These are phyloP conservation scores for Hirtodrosophila confusa DNA, from an alignment of 2,888 invertebrate species.

Conservation along the genomic window DNA sequence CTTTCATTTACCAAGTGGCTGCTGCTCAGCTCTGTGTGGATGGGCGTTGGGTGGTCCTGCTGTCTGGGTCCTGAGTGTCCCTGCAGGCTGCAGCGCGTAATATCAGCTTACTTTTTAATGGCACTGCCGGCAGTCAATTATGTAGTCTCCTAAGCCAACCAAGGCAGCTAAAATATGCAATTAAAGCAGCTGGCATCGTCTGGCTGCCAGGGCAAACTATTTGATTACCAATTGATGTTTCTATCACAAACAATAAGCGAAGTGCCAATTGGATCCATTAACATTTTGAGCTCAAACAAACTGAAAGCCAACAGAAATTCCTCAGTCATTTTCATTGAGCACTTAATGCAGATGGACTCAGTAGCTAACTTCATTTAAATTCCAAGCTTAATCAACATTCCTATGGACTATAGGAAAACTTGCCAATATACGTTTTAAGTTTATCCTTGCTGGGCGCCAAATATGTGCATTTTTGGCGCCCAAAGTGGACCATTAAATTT, in stretches of 20 bases:
- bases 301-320: too few species aligned
- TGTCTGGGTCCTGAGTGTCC: conserved; percentile 16
- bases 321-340: too few species aligned
- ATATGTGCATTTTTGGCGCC: too few species aligned
- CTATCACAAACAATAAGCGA: conserved; percentile 36
- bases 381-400: too few species aligned
- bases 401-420: too few species aligned
- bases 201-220: conserved; percentile 47
- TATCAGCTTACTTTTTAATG: conserved; percentile 77
- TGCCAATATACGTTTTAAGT: too few species aligned
- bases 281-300: conserved; percentile 5
- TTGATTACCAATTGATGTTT: conserved; percentile 75
- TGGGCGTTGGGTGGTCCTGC: background rate
- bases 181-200: conserved; percentile 42
- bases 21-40: conserved; percentile 10
- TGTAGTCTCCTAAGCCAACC: conserved; percentile 48
- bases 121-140: conserved; percentile 70
- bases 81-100: conserved; percentile 55
- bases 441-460: too few species aligned
- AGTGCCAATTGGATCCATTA: conserved; percentile 25
- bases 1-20: conserved; percentile 55
- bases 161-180: conserved; percentile 62
- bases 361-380: too few species aligned
- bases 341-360: too few species aligned
- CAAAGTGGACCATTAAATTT: too few species aligned